Conservation (phyloP, 2,113 vertebrate genomes). For the Nerophis lumbriciformis region DNA sequence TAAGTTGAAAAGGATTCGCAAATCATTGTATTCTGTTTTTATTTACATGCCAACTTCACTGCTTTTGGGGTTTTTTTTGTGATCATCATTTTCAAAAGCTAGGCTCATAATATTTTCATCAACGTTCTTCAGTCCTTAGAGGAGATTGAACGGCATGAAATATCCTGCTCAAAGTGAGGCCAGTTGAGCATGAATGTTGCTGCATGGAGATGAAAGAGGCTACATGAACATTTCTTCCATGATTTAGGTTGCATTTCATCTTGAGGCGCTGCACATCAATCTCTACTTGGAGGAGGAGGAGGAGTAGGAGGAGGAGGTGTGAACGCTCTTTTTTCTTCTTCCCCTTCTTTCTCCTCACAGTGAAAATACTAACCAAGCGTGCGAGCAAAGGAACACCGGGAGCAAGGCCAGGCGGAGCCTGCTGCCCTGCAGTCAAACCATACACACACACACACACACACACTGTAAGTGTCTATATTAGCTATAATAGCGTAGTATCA, state of each 20-base stretch:
- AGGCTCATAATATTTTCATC: neutral
- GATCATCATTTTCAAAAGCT: neutral
- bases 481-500: neutral
- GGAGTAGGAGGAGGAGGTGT: constrained; percentile 7
- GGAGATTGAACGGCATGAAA: constrained; percentile 4
- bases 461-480: no score
- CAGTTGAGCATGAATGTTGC: constrained; percentile 12
- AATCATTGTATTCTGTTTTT: no score
- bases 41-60: no score
- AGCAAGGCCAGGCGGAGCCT: constrained; percentile 26
- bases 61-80: no score
- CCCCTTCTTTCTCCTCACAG: neutral
- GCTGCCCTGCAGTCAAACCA: constrained; percentile 22
- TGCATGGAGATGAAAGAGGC: constrained; percentile 9
- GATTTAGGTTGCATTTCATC: constrained; percentile 12
- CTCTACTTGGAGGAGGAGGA: constrained; percentile 4
- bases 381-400: constrained; percentile 22
- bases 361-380: constrained; percentile 8
- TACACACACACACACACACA: constrained; percentile 16
- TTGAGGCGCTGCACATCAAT: constrained; percentile 15
- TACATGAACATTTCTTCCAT: constrained; percentile 17
- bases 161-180: constrained; percentile 7
- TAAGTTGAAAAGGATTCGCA: no score
- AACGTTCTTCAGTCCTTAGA: neutral
- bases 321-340: constrained; percentile 1